Base-by-base conservation (phyloP, 1,140 invertebrate genomes). In the Tetragnatha versicolor region DNA sequence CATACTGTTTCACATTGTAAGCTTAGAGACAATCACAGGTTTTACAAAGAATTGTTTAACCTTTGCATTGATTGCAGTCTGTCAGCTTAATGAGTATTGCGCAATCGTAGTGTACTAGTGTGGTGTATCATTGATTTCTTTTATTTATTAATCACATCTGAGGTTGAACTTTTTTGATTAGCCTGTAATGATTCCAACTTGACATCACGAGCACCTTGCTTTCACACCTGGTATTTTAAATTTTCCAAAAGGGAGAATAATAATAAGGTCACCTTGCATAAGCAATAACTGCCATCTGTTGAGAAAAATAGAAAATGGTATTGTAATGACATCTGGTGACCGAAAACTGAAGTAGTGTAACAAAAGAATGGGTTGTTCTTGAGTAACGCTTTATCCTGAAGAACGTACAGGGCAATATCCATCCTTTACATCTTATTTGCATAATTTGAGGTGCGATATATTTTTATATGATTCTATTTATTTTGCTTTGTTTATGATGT, bases 261-360 rank as follows among this genome's bases (percentile, higher is more conserved):
- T 58, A 58, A 58, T 9, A 33, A 68, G 78, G 78, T 79, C 78
- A 79, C 78, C 78, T 79, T 79, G 39, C 22, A 45, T 45, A 69
- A 69, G 65, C 76, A 79, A 72, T 79, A 42, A 51, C 68, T 79
- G 78, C 68, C 78, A 72, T 79, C 78, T 79, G 68, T 61, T 79
- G 78, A 72, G 45, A 27, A 35, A 72, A 72, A 72, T 31, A 72
- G 60, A 65, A 51, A 79, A 72, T 79, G 65, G 66, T 72, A 72
- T 72, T 72, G 78, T 79, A 70, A 79, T 79, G 78, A 79, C 78
- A 79, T 79, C 78, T 79, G 58, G 78, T 72, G 78, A 79, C 78
- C 51, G 68, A 79, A 79, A 79, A 63, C 31, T 72, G 78, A 78
- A 78, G 37, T 60, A 58, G 49, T 69, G 49, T 42, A 72, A 72